Conservation (phyloP, 1,140 invertebrate species). For the Trichoplusia ni region DNA sequence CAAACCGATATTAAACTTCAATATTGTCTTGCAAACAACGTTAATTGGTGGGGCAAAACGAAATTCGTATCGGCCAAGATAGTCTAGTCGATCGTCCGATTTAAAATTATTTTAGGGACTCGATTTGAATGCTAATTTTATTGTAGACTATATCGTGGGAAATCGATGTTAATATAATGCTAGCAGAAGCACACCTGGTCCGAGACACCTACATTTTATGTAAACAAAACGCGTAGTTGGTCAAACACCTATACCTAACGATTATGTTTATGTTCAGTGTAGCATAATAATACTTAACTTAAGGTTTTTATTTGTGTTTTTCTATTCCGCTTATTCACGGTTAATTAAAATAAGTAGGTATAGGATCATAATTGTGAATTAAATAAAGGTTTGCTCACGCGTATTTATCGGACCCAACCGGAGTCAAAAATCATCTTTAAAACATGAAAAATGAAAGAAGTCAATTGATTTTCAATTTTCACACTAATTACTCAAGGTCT, state of each 20-base stretch:
- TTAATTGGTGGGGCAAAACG: constrained; percentile 35
- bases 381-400: too few relatives aligned
- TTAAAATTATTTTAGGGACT: constrained; percentile 42
- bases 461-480: too few relatives aligned
- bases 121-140: constrained; percentile 54
- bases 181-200: neutral
- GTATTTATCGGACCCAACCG: too few relatives aligned
- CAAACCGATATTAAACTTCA: constrained; percentile 36
- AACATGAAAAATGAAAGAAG: too few relatives aligned
- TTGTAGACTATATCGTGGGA: constrained; percentile 38
- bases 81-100: constrained; percentile 26
- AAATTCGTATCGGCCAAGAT: constrained; percentile 35
- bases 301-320: too few relatives aligned
- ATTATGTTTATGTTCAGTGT: too few relatives aligned
- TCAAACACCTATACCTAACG: neutral
- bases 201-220: neutral
- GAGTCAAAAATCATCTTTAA: too few relatives aligned
- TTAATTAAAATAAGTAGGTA: too few relatives aligned
- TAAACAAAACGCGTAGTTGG: neutral
- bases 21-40: constrained; percentile 42
- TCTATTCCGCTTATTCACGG: too few relatives aligned
- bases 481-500: too few relatives aligned
- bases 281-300: too few relatives aligned
- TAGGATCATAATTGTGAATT: too few relatives aligned
- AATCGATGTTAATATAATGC: constrained; percentile 36